Evolutionary conservation across 2,888 invertebrate genomes (phyloP), one percentile per base, ranked within the genome.

Genomic region (Nomada hirtipes): DNA sequence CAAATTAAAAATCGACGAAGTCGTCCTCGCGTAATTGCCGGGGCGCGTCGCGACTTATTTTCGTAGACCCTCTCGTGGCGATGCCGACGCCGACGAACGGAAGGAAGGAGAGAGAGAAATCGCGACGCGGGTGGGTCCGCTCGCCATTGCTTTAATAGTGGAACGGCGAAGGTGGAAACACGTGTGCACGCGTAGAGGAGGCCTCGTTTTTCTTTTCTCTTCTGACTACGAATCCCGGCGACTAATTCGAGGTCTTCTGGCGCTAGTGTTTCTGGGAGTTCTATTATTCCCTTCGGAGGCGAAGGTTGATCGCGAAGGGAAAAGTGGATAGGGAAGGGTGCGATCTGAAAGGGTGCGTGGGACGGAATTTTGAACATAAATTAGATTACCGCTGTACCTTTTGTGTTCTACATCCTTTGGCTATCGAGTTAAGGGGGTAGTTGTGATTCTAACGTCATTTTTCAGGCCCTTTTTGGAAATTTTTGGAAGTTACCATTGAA

Each of bases 41-140:
- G 87, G 80, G 84, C 86, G 84, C 84, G 84, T 74, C 81, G 76
- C 82, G 81, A 86, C 87, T 87, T 87, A 87, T 87, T 87, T 87
- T 86, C 79, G 87, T 87, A 83, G 79, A 80, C 85, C 60, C 87
- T 75, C 80, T 79, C 69, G 68, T 61, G 67, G 50, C 70, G 82
- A 75, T 61, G 82, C 23, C 70, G 79, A 84, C 81, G 79, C 68
- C 68, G 75, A 53, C 77, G 73, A 53, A 79, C 76, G 60, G 61
- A n/a, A 55, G 60, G 55, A 42, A 15, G 60, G 61, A n/a, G 61
- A 67, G 55, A 78, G 76, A 76, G 64, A 86, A 80, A 78, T 82
- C 74, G 76, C 78, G 69, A 86, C 77, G 78, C 79, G 71, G 77
- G 83, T 82, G 82, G 84, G 76, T 86, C 65, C 64, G 60, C 55